Evolutionary conservation across 2,113 vertebrate species (phyloP), one percentile per base, ranked within the genome.

Genomic region (Sphaerodactylus townsendi): DNA sequence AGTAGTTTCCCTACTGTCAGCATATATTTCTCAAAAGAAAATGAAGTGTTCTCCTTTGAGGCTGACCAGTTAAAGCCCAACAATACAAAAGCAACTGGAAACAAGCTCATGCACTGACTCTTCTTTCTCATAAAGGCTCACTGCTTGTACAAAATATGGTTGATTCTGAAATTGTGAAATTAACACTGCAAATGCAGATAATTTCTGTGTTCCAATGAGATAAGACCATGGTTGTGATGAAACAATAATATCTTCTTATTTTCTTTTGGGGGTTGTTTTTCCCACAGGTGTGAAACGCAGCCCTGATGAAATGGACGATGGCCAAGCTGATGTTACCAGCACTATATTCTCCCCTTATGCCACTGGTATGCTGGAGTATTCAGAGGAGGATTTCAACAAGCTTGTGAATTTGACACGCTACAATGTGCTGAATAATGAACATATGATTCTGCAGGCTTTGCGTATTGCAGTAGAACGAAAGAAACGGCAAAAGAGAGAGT

Each of bases 361-460:
- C 88, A 96, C 96, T 5, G 85, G 89, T 0, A 87, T 96, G 21
- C 66, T 97, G 30, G 96, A 95, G 0, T 98, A 97, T 35, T 92
- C 94, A 2, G 86, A 86, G 5, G 92, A 95, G 83, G 92, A 97
- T 9, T 92, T 91, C 64, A 91, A 96, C 81, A 96, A 94, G 81
- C 89, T 98, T 65, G 59, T 96, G n/a, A 87, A 84, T 11, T 91
- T 97, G 85, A 92, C 96, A 0, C 84, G 59, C 56, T 98, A 97
- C 83, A 98, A 98, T 65, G 88, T 97, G 28, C 74, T 92, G 76
- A 98, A 97, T 89, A 98, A 95, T 85, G 93, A 87, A 85, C 81
- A 92, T 3, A 50, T 1, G 37, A 93, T 98, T 89, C 87, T 95
- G 23, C 90, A 89, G 64, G 94, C 93, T 23, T 85, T 98, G 70